A percentile compares a stretch with the other conserved stretches of the same genome.
These are phyloP conservation scores for Trichogramma evanescens DNA, from an alignment of 2,888 invertebrate genomes.

Conservation along the genomic window DNA sequence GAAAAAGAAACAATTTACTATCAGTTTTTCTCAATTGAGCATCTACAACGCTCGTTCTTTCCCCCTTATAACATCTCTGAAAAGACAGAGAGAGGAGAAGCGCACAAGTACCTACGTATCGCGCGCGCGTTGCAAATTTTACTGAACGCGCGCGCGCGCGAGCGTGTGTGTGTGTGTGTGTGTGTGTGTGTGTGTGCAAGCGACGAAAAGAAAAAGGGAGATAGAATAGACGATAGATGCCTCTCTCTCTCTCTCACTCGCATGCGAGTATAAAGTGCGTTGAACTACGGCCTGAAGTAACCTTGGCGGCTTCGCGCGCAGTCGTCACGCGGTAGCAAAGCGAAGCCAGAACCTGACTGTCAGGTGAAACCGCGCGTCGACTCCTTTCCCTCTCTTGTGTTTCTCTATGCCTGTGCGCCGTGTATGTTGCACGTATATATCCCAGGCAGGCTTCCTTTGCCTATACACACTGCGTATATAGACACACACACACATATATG, in stretches of 20 bases:
- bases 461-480: background rate
- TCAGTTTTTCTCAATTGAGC: too few species aligned
- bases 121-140: background rate
- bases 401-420: background rate
- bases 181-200: background rate
- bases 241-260: background rate
- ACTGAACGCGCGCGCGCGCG: constrained; percentile 4
- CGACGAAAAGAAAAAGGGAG: constrained; percentile 1
- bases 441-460: constrained; percentile 13
- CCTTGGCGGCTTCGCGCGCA: constrained; percentile 14
- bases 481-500: background rate
- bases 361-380: constrained; percentile 13
- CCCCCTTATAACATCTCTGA: background rate
- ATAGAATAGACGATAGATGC: constrained; percentile 7
- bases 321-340: constrained; percentile 2
- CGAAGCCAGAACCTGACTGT: constrained; percentile 2
- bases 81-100: background rate
- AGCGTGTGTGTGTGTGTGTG: background rate
- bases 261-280: constrained; percentile 13
- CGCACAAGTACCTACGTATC: background rate
- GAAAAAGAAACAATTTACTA: too few species aligned
- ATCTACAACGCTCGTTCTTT: too few species aligned
- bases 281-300: constrained; percentile 22
- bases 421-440: background rate
- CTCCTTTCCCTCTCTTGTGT: background rate